phyloP scores from a whole-genome alignment of 2,113 vertebrate genomes.

The Mormyrus iriodes region DNA sequence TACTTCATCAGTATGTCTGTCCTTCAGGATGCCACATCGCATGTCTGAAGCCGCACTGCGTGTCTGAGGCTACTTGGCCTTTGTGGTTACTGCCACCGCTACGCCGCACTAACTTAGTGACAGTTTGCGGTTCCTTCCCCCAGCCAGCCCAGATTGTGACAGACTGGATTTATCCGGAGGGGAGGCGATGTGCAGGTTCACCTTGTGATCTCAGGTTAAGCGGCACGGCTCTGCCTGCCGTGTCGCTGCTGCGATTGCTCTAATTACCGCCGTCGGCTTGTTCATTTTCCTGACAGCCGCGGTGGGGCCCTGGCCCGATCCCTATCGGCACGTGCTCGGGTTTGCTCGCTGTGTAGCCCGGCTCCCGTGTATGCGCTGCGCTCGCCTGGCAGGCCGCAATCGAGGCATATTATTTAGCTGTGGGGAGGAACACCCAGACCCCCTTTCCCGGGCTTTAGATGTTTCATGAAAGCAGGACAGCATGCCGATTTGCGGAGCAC shows the following conservation, averaged over 20 bases:
- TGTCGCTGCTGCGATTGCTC: conserved; percentile 40
- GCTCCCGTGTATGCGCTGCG: background rate
- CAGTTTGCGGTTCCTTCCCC: background rate
- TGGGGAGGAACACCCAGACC: background rate
- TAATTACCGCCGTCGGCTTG: conserved; percentile 53
- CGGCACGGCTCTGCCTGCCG: conserved; percentile 34
- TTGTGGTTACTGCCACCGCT: background rate
- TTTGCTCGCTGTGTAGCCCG: background rate
- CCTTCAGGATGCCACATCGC: background rate
- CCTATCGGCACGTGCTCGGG: background rate
- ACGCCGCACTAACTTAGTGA: background rate
- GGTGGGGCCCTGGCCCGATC: no score
- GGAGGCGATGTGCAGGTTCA: conserved; percentile 40
- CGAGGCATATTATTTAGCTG: background rate
- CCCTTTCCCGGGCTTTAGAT: background rate
- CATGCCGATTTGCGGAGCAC: background rate
- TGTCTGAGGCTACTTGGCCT: background rate
- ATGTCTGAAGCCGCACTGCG: no score
- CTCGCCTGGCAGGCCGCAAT: background rate
- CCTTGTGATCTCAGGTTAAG: conserved; percentile 46
- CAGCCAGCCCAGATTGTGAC: background rate
- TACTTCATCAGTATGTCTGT: background rate
- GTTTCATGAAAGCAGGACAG: background rate
- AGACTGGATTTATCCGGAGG: conserved; percentile 30
- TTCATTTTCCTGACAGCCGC: conserved; percentile 39